Conservation (phyloP, 2,113 vertebrate genomes). For the Phalacrocorax carbo region DNA sequence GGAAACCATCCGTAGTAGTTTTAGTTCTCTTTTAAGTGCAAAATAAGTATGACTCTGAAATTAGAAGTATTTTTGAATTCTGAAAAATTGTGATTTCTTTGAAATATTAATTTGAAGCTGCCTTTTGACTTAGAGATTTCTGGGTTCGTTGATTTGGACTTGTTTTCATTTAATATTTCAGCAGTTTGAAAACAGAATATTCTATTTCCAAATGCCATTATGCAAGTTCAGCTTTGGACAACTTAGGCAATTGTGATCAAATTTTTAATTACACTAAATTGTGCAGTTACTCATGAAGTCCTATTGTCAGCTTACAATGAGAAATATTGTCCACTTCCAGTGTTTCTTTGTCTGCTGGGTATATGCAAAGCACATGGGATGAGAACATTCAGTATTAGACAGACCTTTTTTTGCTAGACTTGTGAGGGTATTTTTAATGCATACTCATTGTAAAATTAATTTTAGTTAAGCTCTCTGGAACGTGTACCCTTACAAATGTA, state of each 20-base stretch:
- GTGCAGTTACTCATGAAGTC: not conserved
- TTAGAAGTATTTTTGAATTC: not conserved
- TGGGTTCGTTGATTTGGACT: not conserved
- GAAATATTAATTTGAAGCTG: not conserved
- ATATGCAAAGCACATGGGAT: not conserved
- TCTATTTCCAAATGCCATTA: not conserved
- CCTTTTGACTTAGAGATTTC: not conserved
- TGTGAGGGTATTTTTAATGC: not conserved
- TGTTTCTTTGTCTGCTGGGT: not conserved
- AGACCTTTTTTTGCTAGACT: not conserved
- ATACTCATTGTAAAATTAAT: not conserved
- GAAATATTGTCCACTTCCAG: not conserved
- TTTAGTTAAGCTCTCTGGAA: not conserved
- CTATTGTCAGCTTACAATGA: not conserved
- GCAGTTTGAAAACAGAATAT: not conserved
- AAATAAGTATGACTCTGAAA: not conserved
- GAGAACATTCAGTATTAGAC: not conserved
- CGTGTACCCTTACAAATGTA: not conserved
- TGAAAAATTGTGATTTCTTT: not conserved
- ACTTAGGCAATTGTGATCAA: not conserved
- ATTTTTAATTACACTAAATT: not conserved
- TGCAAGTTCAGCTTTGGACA: not conserved
- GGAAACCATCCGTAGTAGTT: not conserved
- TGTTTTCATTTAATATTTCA: not conserved
- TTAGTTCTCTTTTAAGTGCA: not conserved